Evolutionary conservation across 2,888 invertebrate species (phyloP).

Genomic region (Megastigmus dorsalis): DNA sequence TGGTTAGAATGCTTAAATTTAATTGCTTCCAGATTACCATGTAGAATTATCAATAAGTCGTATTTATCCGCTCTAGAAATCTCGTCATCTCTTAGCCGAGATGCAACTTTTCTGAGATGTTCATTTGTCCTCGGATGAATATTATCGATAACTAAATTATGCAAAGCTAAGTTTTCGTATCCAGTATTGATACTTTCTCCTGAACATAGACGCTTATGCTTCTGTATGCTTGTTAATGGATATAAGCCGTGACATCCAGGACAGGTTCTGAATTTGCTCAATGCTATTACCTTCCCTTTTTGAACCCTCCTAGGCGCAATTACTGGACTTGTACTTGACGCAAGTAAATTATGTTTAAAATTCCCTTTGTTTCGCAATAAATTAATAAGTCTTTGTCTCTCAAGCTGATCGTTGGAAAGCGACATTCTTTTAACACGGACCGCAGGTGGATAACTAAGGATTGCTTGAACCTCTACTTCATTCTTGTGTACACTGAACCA

Average conservation of each 20-base stretch:
- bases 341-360: no score
- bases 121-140: background rate
- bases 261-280: background rate
- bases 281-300: no score
- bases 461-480: no score
- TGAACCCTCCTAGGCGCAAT: no score
- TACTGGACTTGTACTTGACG: no score
- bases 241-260: background rate
- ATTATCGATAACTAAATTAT: slow-evolving; percentile 19
- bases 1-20: background rate
- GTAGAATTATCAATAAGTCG: background rate
- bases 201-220: background rate
- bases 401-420: no score
- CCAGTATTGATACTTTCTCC: background rate
- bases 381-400: no score
- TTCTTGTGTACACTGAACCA: no score
- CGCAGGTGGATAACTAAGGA: no score
- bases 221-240: background rate
- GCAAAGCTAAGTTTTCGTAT: background rate
- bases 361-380: no score
- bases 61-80: background rate
- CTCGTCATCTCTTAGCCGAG: background rate
- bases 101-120: background rate
- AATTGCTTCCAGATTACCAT: background rate
- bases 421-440: no score